Base-by-base conservation (phyloP, 2,797 vertebrate species). In the Sciurus carolinensis region DNA sequence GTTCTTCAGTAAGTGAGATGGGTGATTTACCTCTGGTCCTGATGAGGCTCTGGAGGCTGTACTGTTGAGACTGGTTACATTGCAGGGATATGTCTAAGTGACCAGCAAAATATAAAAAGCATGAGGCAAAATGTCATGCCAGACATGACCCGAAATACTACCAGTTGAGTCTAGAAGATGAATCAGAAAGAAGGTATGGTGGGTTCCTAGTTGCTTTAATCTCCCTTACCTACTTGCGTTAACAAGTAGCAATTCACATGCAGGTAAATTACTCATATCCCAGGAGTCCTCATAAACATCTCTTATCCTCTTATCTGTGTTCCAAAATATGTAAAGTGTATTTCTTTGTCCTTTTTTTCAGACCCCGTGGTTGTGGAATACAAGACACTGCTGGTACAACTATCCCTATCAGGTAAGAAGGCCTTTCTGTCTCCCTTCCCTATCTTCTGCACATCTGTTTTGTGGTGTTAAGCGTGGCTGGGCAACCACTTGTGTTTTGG, bases 281-380 rank as follows among this genome's bases (percentile, higher is more conserved):
- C 8, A 44, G 76, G 67, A 87, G 11, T 22, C 36, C 17, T 81
- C 7, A 7, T 72, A 84, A 96, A 28, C 14, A 24, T 83, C 22
- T 90, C 76, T 93, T 57, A 18, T 33, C 62, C 15, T 88, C 10
- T 57, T 82, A 76, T 39, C 6, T 2, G 5, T 90, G 7, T 96
- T 87, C 39, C 36, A 71, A 93, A 83, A 73, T 6, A 47, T 52
- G 18, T 96, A 87, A 97, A 93, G 47, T 84, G 3, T 28, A 11
- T 84, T 87, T 94, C 71, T 95, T 82, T 86, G 8, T 98, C 82
- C 87, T 91, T 89, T 98, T 98, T 92, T 97, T 93, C 97, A 99
- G 99, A 99, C 99, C 36, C 98, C 99, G 0, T 99, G 99, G 99
- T 98, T 99, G 80, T 99, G 99, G 99, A 99, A 99, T 98, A 99